Evolutionary conservation across 2,113 vertebrate species (phyloP).

Genomic region (Beaufortia kweichowensis): DNA sequence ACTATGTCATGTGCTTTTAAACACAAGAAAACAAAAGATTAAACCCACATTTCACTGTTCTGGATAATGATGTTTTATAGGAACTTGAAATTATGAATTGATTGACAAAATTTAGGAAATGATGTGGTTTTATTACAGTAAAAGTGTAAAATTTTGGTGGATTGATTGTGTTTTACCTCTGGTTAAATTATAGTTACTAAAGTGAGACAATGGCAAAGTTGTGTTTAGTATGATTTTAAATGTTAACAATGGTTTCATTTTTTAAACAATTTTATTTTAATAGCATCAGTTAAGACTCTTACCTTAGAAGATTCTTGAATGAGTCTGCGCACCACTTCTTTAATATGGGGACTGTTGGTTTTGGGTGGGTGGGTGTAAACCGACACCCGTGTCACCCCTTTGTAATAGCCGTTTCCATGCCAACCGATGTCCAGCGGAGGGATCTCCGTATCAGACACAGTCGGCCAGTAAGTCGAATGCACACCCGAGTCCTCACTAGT

Average conservation of each 20-base stretch:
- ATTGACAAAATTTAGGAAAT: background rate
- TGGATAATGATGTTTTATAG: background rate
- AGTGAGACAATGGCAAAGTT: no score
- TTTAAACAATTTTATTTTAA: background rate
- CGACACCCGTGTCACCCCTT: constrained; percentile 83
- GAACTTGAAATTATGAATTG: background rate
- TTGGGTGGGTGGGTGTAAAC: constrained; percentile 90
- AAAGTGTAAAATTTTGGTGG: no score
- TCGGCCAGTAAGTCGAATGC: constrained; percentile 89
- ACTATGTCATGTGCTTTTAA: background rate
- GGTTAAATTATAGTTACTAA: no score
- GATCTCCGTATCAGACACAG: constrained; percentile 89
- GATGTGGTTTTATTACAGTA: no score
- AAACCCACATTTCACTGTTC: background rate
- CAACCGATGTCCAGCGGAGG: constrained; percentile 91
- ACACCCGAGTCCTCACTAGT: constrained; percentile 69
- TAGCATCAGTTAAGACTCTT: constrained; percentile 36
- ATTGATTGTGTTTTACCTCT: no score
- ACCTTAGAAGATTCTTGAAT: constrained; percentile 92
- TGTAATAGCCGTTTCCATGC: constrained; percentile 81
- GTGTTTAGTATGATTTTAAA: no score
- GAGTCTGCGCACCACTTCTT: constrained; percentile 87
- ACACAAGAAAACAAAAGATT: background rate
- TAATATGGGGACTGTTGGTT: constrained; percentile 85
- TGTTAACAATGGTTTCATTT: no score